Base-by-base conservation (phyloP, 2,113 vertebrate genomes). In the Nothobranchius kuhntae region DNA sequence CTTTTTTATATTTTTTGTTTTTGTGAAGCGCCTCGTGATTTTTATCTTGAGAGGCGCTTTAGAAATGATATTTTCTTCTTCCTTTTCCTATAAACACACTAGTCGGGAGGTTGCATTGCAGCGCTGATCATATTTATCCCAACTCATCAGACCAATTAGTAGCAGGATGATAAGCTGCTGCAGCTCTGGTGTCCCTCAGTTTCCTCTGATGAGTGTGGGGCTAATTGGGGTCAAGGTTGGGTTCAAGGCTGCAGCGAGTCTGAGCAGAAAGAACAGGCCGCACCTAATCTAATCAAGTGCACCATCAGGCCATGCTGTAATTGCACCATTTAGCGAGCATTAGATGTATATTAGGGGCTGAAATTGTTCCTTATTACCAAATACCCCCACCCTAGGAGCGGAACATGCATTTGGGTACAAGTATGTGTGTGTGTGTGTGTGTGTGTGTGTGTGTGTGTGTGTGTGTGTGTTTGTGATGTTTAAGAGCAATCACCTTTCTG, bases 171-270 rank as follows among this genome's bases (percentile, higher is more conserved):
- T 87, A 87, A 90, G 86, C 80, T 75, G 56, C 61, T 78, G 73
- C 80, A 67, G 56, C 74, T 61, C 58, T 59, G 65, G 46, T 68
- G 80, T 85, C 84, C 73, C 86, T 63, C 59, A 75, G 84, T 77
- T 83, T 83, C 40, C 76, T 78, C 72, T 90, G 88, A 91, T 83
- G 84, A 91, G 85, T 78, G 54, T 8, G 52, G 68, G 84, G 86
- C 65, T 92, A 91, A 93, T 93, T 91, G 90, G 84, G 92, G 91
- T 93, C 91, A 92, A 91, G 91, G 90, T 90, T 91, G 87, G 87
- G 89, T 80, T 89, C 89, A 68, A 84, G 85, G 85, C 86, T 86
- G 77, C 51, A 58, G 69, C 53, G 78, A 87, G 85, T 81, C 67
- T 40, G 77, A 89, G 87, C 83, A 74, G 83, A 73, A 83, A 87